phyloP scores from a whole-genome alignment of 2,113 vertebrate species.

The Rattus norvegicus region DNA sequence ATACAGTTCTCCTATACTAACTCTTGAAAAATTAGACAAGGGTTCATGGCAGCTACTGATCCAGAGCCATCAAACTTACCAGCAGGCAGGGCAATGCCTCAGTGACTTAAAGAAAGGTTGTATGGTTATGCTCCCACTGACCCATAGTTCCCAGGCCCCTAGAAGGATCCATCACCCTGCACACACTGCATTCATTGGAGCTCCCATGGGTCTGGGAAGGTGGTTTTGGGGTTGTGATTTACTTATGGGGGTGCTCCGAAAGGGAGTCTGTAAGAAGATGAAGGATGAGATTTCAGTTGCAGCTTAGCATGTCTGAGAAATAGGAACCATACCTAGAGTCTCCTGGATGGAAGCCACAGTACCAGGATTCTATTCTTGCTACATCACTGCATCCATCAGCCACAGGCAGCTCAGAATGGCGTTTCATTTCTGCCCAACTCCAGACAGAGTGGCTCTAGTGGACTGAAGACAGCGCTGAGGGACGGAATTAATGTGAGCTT shows the following conservation, averaged over 20 bases:
- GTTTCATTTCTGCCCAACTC: not conserved
- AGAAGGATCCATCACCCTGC: too few species aligned
- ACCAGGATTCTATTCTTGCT: not conserved
- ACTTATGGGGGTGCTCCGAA: not conserved
- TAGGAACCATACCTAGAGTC: not conserved
- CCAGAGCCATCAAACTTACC: not conserved
- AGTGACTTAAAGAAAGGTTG: not conserved
- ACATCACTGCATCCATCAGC: not conserved
- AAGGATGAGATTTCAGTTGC: not conserved
- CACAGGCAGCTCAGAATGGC: not conserved
- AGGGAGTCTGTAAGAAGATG: not conserved
- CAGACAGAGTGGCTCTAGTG: not conserved
- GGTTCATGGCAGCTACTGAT: not conserved
- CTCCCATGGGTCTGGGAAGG: not conserved
- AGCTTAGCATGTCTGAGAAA: not conserved
- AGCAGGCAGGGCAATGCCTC: not conserved
- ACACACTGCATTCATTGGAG: not conserved
- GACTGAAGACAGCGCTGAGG: not conserved
- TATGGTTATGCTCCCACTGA: not conserved
- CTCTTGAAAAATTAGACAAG: not conserved
- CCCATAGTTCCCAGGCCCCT: not conserved
- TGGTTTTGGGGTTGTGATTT: not conserved
- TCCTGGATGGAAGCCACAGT: not conserved
- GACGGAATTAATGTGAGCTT: not conserved
- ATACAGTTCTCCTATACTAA: not conserved